Conservation (phyloP, 2,888 invertebrate genomes). For the Ophioninae sp. region DNA sequence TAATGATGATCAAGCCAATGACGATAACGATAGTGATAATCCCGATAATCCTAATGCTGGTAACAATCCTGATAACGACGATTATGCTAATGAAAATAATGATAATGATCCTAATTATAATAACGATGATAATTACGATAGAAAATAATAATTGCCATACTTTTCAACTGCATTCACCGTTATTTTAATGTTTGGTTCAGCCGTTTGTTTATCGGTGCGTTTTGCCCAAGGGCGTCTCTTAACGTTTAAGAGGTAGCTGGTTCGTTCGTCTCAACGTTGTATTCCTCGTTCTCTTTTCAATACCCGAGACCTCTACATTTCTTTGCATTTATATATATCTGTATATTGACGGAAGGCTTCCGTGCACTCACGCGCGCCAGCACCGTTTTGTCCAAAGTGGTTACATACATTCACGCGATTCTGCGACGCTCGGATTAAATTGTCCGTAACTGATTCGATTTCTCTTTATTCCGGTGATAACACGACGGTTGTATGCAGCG, state of each 20-base stretch:
- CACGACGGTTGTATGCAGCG: constrained; percentile 30
- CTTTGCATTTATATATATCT: not conserved
- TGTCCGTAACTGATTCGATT: constrained; percentile 63
- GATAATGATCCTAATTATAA: too few species aligned
- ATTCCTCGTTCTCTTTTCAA: constrained; percentile 17
- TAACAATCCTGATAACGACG: too few species aligned
- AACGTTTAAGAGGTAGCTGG: constrained; percentile 20
- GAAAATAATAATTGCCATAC: constrained; percentile 29
- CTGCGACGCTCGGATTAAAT: constrained; percentile 58
- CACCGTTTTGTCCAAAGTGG: constrained; percentile 52
- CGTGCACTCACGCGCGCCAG: not conserved
- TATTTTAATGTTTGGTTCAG: constrained; percentile 2
- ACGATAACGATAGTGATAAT: too few species aligned
- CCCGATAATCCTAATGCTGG: too few species aligned
- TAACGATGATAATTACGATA: too few species aligned
- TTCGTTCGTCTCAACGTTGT: constrained; percentile 13
- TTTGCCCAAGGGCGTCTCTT: constrained; percentile 11
- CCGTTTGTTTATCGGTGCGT: not conserved
- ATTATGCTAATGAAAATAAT: too few species aligned
- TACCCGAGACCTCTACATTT: constrained; percentile 2
- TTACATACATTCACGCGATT: constrained; percentile 54
- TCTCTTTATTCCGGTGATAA: constrained; percentile 57
- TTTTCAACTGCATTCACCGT: constrained; percentile 23
- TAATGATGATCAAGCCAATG: too few species aligned
- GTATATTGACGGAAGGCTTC: constrained; percentile 12